Percentiles rank a stretch among this genome's conserved stretches.
These are phyloP conservation scores for Ectropis grisescens DNA, from an alignment of 1,140 invertebrate genomes.

Conservation along the genomic window DNA sequence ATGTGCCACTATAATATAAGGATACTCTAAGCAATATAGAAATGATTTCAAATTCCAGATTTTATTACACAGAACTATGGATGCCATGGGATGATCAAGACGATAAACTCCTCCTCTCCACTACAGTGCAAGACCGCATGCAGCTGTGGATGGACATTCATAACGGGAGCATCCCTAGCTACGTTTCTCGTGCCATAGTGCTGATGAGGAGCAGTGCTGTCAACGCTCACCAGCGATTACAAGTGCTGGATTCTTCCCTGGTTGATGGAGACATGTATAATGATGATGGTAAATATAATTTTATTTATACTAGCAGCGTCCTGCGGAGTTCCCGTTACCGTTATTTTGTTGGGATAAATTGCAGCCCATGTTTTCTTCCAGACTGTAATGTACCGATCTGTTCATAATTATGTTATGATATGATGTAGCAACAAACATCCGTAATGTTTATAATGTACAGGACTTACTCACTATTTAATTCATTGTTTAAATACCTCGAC, in stretches of 20 bases:
- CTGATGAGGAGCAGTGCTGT: slow-evolving; percentile 45
- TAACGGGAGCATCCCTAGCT: slow-evolving; percentile 43
- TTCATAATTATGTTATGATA: too few species aligned
- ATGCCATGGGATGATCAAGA: slow-evolving; percentile 64
- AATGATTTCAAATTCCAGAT: slow-evolving; percentile 21
- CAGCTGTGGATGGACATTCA: slow-evolving; percentile 46
- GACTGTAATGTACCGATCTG: too few species aligned
- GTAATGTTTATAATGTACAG: too few species aligned
- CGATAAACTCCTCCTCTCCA: slow-evolving; percentile 40
- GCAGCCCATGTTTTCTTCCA: too few species aligned
- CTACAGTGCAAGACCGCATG: slow-evolving; percentile 54
- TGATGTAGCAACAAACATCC: too few species aligned
- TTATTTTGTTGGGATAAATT: too few species aligned
- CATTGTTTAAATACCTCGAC: too few species aligned
- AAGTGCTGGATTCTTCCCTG: slow-evolving; percentile 41
- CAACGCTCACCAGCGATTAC: slow-evolving; percentile 40
- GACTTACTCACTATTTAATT: too few species aligned
- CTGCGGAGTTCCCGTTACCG: too few species aligned
- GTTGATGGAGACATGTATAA: slow-evolving; percentile 40
- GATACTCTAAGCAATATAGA: too few species aligned
- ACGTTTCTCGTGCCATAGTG: slow-evolving; percentile 35
- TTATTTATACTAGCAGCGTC: too few species aligned
- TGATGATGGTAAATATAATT: slow-evolving; percentile 57
- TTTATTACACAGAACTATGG: slow-evolving; percentile 53
- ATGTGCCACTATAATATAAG: too few species aligned